These are phyloP conservation scores for Malurus splendens DNA, from an alignment of 2,797 vertebrate genomes.

Conservation along the genomic window DNA sequence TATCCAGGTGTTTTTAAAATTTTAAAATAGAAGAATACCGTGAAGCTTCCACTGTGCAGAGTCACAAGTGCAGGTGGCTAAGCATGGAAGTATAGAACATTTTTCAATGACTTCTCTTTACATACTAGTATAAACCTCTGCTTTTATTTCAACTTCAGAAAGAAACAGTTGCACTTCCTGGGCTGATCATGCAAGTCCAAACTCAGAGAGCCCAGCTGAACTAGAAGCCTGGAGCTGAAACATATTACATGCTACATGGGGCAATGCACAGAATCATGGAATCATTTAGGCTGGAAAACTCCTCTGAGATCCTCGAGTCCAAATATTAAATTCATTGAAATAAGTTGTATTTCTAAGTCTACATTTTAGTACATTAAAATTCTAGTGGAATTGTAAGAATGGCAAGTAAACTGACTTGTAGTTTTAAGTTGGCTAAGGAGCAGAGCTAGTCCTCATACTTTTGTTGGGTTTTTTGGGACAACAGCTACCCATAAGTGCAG, in stretches of 20 bases:
- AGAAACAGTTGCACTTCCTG: background rate
- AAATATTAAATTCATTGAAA: background rate
- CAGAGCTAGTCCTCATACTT: background rate
- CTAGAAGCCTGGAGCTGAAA: background rate
- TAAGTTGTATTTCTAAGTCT: background rate
- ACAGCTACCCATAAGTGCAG: background rate
- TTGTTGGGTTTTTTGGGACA: background rate
- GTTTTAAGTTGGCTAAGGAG: background rate
- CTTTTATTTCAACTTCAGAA: background rate
- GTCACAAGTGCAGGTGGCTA: background rate
- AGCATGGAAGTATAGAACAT: background rate
- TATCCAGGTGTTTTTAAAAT: background rate
- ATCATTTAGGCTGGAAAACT: background rate
- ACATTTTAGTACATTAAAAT: background rate
- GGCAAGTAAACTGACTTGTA: background rate
- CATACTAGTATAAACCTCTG: background rate
- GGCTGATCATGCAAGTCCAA: background rate
- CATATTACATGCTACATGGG: background rate
- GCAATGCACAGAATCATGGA: background rate
- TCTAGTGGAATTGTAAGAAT: background rate
- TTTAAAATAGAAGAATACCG: background rate
- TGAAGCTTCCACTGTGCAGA: background rate
- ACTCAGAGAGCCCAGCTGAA: background rate
- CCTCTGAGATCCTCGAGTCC: background rate
- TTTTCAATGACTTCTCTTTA: background rate